A percentile compares a stretch with the other conserved stretches of the same genome.
Evolutionary conservation across 1,140 invertebrate genomes (phyloP).

Genomic region (Hypothenemus hampei): DNA sequence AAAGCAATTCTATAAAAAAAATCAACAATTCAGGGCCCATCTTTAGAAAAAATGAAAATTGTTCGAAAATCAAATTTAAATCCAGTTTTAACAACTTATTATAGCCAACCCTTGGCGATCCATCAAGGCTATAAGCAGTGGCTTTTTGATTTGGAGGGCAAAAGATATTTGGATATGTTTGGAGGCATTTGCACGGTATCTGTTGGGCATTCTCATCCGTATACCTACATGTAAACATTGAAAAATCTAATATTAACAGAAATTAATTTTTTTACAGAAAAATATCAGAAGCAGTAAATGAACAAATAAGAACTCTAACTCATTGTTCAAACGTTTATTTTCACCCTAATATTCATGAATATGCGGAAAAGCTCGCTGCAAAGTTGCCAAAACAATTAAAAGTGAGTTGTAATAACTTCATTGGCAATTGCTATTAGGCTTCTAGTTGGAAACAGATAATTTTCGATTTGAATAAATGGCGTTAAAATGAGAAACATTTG

Average conservation of each 20-base stretch:
- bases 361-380: constrained; percentile 71
- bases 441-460: no score
- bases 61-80: constrained; percentile 61
- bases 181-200: constrained; percentile 95
- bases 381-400: constrained; percentile 84
- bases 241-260: neutral
- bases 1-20: constrained; percentile 4
- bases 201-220: constrained; percentile 98
- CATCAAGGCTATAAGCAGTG: constrained; percentile 88
- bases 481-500: neutral
- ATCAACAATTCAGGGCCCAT: constrained; percentile 49
- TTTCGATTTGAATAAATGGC: no score
- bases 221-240: constrained; percentile 45
- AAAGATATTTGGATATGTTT: constrained; percentile 90
- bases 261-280: constrained; percentile 51
- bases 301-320: constrained; percentile 80
- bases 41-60: constrained; percentile 53
- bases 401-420: constrained; percentile 48
- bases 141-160: constrained; percentile 82
- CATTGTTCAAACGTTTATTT: constrained; percentile 90
- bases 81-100: constrained; percentile 70
- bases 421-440: no score
- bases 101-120: constrained; percentile 78
- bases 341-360: constrained; percentile 87
- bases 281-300: constrained; percentile 67